A percentile compares a stretch with the other conserved stretches of the same genome.
Evolutionary conservation across 2,113 vertebrate species (phyloP).

Genomic region (Hydropotes inermis): DNA sequence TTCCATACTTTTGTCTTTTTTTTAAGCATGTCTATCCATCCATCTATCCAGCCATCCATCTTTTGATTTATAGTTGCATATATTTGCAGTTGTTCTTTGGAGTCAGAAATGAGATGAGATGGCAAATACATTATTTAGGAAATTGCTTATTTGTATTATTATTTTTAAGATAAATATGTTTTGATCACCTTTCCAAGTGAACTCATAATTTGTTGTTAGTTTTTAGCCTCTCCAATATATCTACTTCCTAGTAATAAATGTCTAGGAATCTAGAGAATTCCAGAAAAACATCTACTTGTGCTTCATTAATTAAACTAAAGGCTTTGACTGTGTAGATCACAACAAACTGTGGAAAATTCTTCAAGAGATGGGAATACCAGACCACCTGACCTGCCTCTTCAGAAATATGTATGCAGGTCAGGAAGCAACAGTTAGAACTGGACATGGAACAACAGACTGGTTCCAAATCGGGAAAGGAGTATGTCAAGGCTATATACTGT

Average conservation of each 20-base stretch:
- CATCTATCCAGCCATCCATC: not conserved
- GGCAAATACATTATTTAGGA: not conserved
- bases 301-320: not conserved
- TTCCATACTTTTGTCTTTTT: not conserved
- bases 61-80: not conserved
- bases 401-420: not conserved
- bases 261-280: not conserved
- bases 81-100: not conserved
- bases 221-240: not conserved
- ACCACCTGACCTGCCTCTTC: not conserved
- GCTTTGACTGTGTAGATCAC: not conserved
- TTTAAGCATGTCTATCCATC: not conserved
- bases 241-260: not conserved
- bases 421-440: not conserved
- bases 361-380: not conserved
- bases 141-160: not conserved
- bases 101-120: not conserved
- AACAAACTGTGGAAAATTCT: not conserved
- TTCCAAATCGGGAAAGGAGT: not conserved
- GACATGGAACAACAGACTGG: not conserved
- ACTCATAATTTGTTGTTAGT: not conserved
- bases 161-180: not conserved
- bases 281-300: not conserved
- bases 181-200: not conserved
- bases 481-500: not conserved